Evolutionary conservation across 2,797 vertebrate species (phyloP).

Genomic region (Discoglossus pictus): DNA sequence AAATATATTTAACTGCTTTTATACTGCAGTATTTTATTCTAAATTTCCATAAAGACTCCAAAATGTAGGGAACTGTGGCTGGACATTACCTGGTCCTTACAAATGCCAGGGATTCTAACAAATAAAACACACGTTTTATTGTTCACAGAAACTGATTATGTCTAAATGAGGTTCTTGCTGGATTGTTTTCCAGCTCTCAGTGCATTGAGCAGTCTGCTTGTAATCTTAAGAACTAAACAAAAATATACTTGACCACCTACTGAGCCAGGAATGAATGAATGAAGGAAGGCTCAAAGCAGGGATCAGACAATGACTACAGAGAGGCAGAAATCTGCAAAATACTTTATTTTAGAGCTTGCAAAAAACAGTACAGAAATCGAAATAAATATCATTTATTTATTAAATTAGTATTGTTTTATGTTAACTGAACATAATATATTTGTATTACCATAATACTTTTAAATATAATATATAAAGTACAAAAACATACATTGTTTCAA

Average conservation of each 20-base stretch:
- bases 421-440: no score
- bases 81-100: neutral
- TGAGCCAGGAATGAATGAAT: constrained; percentile 72
- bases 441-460: no score
- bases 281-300: constrained; percentile 42
- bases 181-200: constrained; percentile 59
- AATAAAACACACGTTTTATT: neutral
- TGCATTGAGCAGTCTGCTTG: constrained; percentile 84
- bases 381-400: no score
- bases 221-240: constrained; percentile 89
- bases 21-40: no score
- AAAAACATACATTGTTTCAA: no score
- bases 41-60: no score
- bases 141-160: constrained; percentile 63
- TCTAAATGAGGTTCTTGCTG: constrained; percentile 63
- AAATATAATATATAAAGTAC: no score
- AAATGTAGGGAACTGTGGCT: no score
- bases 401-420: no score
- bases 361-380: no score
- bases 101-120: neutral
- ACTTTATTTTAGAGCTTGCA: no score
- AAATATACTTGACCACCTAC: constrained; percentile 97
- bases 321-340: neutral
- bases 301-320: neutral
- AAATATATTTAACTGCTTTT: no score